Percentiles rank a stretch among this genome's conserved stretches.
These are phyloP conservation scores for Netelia inedita DNA, from an alignment of 2,888 invertebrate genomes.

Conservation along the genomic window DNA sequence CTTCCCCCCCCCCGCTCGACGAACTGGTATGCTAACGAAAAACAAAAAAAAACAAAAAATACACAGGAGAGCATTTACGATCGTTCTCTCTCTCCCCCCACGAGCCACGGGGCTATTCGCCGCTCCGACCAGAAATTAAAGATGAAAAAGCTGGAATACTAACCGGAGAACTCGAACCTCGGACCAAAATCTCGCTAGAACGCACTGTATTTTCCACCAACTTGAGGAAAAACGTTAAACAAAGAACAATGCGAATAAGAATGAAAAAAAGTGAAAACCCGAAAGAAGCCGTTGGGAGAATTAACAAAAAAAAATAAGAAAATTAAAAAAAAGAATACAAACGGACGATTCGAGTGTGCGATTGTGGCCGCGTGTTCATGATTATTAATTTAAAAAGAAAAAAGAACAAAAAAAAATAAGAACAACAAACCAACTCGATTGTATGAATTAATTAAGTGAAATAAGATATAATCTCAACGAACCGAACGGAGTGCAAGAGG, in stretches of 20 bases:
- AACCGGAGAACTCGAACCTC: conserved; percentile 48
- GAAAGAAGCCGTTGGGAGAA: conserved; percentile 33
- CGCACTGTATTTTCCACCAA: conserved; percentile 51
- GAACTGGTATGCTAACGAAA: background rate
- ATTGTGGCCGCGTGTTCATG: conserved; percentile 83
- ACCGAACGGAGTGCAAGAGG: conserved; percentile 28
- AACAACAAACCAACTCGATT: conserved; percentile 59
- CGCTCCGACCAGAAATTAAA: no score
- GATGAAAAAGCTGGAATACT: conserved; percentile 20
- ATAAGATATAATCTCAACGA: conserved; percentile 63
- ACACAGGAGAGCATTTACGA: background rate
- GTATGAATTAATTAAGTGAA: conserved; percentile 58
- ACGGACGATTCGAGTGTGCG: conserved; percentile 75
- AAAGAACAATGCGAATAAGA: conserved; percentile 15
- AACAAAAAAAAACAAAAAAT: conserved; percentile 11
- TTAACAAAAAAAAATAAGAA: conserved; percentile 23
- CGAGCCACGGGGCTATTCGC: no score
- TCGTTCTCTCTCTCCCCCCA: background rate
- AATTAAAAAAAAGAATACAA: background rate
- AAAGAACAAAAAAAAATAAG: no score
- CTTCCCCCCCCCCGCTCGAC: conserved; percentile 25
- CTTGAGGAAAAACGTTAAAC: conserved; percentile 5
- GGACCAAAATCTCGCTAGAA: conserved; percentile 62
- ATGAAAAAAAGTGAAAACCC: conserved; percentile 6
- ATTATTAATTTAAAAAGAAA: conserved; percentile 66